Evolutionary conservation across 2,888 invertebrate species (phyloP).

Genomic region (Pristionchus arcanus): DNA sequence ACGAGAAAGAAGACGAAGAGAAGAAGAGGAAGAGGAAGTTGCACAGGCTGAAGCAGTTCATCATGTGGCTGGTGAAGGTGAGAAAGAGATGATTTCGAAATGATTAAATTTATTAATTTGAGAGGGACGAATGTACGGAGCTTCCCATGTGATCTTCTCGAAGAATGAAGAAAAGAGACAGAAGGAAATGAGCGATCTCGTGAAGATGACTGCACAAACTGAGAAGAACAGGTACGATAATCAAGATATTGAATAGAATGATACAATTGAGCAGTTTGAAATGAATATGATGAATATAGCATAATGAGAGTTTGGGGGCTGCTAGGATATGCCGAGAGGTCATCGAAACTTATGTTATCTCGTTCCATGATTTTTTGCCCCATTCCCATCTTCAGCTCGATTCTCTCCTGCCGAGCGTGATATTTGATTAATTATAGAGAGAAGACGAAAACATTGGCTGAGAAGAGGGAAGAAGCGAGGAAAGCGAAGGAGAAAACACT

Average conservation of each 20-base stretch:
- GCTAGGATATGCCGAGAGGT: too few relatives aligned
- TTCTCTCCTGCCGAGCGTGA: too few relatives aligned
- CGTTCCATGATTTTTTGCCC: too few relatives aligned
- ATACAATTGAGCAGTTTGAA: too few relatives aligned
- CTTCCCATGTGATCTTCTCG: constrained; percentile 56
- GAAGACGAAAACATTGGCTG: constrained; percentile 41
- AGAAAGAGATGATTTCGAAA: background rate
- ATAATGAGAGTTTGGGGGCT: too few relatives aligned
- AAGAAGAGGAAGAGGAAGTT: constrained; percentile 29
- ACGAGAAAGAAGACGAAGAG: background rate
- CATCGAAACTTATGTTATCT: too few relatives aligned
- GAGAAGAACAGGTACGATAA: constrained; percentile 31
- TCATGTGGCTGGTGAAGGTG: constrained; percentile 47
- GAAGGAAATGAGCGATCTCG: constrained; percentile 49
- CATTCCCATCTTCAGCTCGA: too few relatives aligned
- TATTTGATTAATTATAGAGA: constrained; percentile 3
- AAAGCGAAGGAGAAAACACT: constrained; percentile 44
- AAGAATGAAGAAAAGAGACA: constrained; percentile 51
- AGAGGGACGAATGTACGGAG: constrained; percentile 56
- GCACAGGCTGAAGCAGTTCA: constrained; percentile 4
- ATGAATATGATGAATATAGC: too few relatives aligned
- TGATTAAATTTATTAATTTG: background rate
- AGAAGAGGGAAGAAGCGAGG: constrained; percentile 51
- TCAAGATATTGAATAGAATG: background rate
- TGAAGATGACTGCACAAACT: constrained; percentile 52